A percentile compares a stretch with the other conserved stretches of the same genome.
phyloP scores from a whole-genome alignment of 2,888 invertebrate genomes.

The Orgyia antiqua region DNA sequence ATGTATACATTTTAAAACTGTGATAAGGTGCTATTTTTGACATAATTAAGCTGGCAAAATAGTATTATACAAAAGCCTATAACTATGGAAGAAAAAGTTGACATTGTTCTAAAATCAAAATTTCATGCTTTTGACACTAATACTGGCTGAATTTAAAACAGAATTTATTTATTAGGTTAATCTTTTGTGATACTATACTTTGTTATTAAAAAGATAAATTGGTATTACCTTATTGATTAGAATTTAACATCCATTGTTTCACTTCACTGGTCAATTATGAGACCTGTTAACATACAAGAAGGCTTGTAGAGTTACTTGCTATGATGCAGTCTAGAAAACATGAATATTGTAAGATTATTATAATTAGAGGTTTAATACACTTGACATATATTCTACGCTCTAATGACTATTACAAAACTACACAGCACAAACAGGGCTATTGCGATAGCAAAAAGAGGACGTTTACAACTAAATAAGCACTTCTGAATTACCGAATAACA shows the following conservation, averaged over 20 bases:
- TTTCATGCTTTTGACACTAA: too few species aligned
- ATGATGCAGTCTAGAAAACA: constrained; percentile 12
- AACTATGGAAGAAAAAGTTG: too few species aligned
- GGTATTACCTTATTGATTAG: constrained; percentile 35
- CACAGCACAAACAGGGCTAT: constrained; percentile 20
- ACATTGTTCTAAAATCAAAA: too few species aligned
- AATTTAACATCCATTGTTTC: constrained; percentile 38
- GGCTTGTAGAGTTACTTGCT: background rate
- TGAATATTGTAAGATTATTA: constrained; percentile 31
- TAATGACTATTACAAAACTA: constrained; percentile 71
- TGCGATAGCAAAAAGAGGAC: constrained; percentile 22
- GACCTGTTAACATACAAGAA: constrained; percentile 23
- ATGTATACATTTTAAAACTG: too few species aligned
- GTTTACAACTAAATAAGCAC: constrained; percentile 29
- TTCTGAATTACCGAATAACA: constrained; percentile 37
- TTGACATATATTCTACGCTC: constrained; percentile 75
- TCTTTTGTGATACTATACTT: too few species aligned
- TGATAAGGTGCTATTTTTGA: too few species aligned
- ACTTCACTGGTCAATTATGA: constrained; percentile 21
- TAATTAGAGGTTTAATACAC: constrained; percentile 45
- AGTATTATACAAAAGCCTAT: too few species aligned
- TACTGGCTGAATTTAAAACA: too few species aligned
- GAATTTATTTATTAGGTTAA: too few species aligned
- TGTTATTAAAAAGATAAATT: too few species aligned
- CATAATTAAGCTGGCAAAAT: too few species aligned